Percentiles rank a stretch among this genome's conserved stretches.
Conservation (phyloP, 2,797 vertebrate genomes). For the Arnoldichthys spilopterus region DNA sequence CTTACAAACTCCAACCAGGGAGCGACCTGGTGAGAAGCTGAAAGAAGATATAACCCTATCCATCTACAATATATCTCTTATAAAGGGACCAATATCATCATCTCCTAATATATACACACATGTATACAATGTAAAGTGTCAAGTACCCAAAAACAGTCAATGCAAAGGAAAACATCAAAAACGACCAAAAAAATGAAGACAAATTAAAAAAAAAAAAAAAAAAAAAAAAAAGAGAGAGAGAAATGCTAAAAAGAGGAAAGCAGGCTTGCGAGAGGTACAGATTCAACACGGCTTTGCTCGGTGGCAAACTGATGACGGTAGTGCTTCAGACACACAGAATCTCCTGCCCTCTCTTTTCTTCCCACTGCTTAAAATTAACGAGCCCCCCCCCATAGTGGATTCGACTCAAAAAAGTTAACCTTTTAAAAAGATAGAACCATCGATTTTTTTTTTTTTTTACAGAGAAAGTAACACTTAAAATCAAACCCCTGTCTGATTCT, state of each 20-base stretch:
- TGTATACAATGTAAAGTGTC: constrained; percentile 85
- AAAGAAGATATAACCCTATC: constrained; percentile 72
- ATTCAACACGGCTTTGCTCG: constrained; percentile 74
- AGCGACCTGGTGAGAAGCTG: constrained; percentile 78
- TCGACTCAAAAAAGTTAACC: constrained; percentile 70
- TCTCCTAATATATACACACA: constrained; percentile 79
- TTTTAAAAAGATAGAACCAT: constrained; percentile 70
- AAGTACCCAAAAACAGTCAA: constrained; percentile 85
- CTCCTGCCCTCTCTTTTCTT: constrained; percentile 66
- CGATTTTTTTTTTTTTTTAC: constrained; percentile 62
- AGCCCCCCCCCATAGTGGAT: constrained; percentile 74
- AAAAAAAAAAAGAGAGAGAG: constrained; percentile 67
- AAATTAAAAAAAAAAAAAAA: constrained; percentile 57
- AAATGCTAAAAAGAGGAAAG: constrained; percentile 72
- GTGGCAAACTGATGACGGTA: constrained; percentile 71
- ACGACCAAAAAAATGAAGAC: constrained; percentile 62
- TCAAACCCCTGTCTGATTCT: constrained; percentile 79
- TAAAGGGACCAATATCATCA: constrained; percentile 74
- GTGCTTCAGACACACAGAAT: constrained; percentile 80
- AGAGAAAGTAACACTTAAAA: constrained; percentile 84
- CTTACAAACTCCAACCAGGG: constrained; percentile 71
- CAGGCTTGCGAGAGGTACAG: constrained; percentile 73
- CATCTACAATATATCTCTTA: constrained; percentile 75
- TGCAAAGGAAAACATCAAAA: constrained; percentile 66
- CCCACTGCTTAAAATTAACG: constrained; percentile 63